These are phyloP conservation scores for Metopia argyrocephala DNA, from an alignment of 2,888 invertebrate genomes.

Conservation along the genomic window DNA sequence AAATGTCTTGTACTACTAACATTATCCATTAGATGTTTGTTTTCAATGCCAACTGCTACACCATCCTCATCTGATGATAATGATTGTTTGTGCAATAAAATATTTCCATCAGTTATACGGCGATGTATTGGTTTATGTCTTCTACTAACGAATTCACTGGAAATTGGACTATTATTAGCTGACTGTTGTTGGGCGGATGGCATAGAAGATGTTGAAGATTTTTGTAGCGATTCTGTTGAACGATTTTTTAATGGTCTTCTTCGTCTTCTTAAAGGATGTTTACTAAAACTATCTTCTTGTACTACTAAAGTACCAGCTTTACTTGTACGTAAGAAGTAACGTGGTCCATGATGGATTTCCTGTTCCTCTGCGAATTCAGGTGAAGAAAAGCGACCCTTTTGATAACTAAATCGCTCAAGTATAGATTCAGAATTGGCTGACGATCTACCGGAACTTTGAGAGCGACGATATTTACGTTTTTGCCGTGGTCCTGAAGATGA, in stretches of 20 bases:
- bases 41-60: not conserved
- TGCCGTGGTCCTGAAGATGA: constrained; percentile 73
- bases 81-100: constrained; percentile 58
- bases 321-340: constrained; percentile 79
- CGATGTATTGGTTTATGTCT: constrained; percentile 65
- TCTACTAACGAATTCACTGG: constrained; percentile 36
- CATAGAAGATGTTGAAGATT: not conserved
- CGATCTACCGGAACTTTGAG: constrained; percentile 70
- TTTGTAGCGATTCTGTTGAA: constrained; percentile 59
- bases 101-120: constrained; percentile 66
- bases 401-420: constrained; percentile 75
- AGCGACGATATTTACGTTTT: constrained; percentile 75
- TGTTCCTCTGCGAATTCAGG: constrained; percentile 73
- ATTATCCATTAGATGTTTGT: constrained; percentile 18
- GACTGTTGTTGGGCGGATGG: not conserved
- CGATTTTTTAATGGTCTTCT: constrained; percentile 62
- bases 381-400: constrained; percentile 75
- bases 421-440: constrained; percentile 73
- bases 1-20: constrained; percentile 10
- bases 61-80: constrained; percentile 59
- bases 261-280: constrained; percentile 73
- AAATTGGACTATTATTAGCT: constrained; percentile 12
- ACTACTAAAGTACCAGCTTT: constrained; percentile 81
- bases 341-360: constrained; percentile 69
- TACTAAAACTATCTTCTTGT: constrained; percentile 78